phyloP scores from a whole-genome alignment of 1,140 invertebrate genomes.

The Lithobius niger region DNA sequence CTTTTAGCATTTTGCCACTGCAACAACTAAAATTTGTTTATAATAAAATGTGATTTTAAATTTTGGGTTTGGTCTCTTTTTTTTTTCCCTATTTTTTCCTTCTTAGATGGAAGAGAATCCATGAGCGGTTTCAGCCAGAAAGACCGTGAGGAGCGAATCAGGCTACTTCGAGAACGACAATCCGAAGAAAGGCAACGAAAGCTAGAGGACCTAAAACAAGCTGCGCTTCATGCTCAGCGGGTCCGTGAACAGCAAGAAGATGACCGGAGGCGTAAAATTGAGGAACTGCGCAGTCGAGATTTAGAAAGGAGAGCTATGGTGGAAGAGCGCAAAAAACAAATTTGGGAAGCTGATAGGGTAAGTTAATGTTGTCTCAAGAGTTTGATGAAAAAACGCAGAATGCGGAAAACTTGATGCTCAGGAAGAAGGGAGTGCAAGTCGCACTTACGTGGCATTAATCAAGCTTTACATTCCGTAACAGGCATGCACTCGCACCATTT shows the following conservation, averaged over 20 bases:
- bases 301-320: conserved; percentile 59
- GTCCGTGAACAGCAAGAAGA: conserved; percentile 77
- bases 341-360: conserved; percentile 60
- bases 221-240: conserved; percentile 68
- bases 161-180: conserved; percentile 50
- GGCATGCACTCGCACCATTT: too few relatives aligned
- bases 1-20: too few relatives aligned
- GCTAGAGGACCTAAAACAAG: conserved; percentile 68
- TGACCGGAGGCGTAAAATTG: conserved; percentile 58
- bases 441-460: too few relatives aligned
- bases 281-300: conserved; percentile 61
- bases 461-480: too few relatives aligned
- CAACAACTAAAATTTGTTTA: too few relatives aligned
- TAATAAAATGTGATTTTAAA: too few relatives aligned
- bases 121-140: background rate
- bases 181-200: conserved; percentile 71
- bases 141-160: conserved; percentile 34
- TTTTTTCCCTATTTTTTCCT: too few relatives aligned
- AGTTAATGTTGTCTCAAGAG: too few relatives aligned
- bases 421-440: too few relatives aligned
- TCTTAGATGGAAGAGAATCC: conserved; percentile 5
- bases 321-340: conserved; percentile 69
- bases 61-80: too few relatives aligned
- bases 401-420: too few relatives aligned
- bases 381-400: too few relatives aligned